These are phyloP conservation scores for Gastrophryne carolinensis DNA, from an alignment of 2,797 vertebrate species.

Conservation along the genomic window DNA sequence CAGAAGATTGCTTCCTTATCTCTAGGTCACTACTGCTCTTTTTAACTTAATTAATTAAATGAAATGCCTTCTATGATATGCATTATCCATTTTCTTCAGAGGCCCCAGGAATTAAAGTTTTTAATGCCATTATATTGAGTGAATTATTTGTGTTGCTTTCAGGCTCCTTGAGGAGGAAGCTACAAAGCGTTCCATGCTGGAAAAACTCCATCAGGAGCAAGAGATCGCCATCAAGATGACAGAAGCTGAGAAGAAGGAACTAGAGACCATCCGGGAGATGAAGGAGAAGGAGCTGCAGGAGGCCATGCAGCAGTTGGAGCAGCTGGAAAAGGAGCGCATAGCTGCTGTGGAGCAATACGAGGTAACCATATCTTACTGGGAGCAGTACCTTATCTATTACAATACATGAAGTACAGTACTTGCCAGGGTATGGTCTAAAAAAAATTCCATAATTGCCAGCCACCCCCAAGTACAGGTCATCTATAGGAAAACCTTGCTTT, in stretches of 20 bases:
- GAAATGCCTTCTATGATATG: no score
- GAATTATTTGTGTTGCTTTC: background rate
- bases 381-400: no score
- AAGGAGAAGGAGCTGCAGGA: slow-evolving; percentile 86
- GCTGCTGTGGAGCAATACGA: slow-evolving; percentile 88
- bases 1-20: no score
- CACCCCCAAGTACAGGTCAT: no score
- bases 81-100: no score
- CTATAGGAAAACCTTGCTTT: no score
- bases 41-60: no score
- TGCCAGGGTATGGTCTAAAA: no score
- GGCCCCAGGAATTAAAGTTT: no score
- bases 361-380: slow-evolving; percentile 66
- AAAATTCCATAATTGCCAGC: no score
- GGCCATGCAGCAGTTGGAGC: slow-evolving; percentile 86
- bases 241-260: slow-evolving; percentile 89
- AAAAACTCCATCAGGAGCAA: slow-evolving; percentile 87
- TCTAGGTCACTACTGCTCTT: no score
- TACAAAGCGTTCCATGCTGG: slow-evolving; percentile 83
- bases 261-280: slow-evolving; percentile 79
- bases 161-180: slow-evolving; percentile 93
- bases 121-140: background rate
- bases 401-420: no score
- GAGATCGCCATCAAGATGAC: slow-evolving; percentile 86
- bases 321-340: slow-evolving; percentile 83